A percentile compares a stretch with the other conserved stretches of the same genome.
phyloP scores from a whole-genome alignment of 2,797 vertebrate genomes.

The Sebastes hopkinsi region DNA sequence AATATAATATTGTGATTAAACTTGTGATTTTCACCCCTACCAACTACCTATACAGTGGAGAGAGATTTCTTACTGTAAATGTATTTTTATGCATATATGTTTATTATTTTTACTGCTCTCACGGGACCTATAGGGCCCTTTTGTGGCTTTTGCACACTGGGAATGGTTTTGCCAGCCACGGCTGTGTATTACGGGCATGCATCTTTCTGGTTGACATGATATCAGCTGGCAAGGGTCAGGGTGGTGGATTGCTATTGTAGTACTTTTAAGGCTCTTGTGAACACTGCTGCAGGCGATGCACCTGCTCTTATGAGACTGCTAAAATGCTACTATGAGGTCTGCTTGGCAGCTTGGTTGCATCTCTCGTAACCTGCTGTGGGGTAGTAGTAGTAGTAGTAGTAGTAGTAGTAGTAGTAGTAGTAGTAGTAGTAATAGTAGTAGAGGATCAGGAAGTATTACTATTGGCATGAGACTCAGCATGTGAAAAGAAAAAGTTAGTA shows the following conservation, averaged over 20 bases:
- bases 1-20: too few species aligned
- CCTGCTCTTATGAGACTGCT: slow-evolving; percentile 12
- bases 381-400: not conserved
- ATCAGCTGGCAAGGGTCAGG: slow-evolving; percentile 18
- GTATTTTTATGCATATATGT: not conserved
- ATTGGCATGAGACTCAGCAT: not conserved
- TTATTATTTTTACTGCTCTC: not conserved
- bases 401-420: not conserved
- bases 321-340: not conserved
- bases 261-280: not conserved
- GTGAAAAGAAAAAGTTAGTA: not conserved
- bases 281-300: slow-evolving; percentile 13
- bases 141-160: not conserved
- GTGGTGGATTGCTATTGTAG: not conserved
- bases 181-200: not conserved
- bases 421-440: not conserved
- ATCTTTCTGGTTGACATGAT: slow-evolving; percentile 2
- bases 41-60: not conserved
- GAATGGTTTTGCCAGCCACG: not conserved
- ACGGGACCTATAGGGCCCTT: too few species aligned
- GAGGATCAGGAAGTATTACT: not conserved
- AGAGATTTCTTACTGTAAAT: not conserved
- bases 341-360: not conserved
- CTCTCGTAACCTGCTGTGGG: not conserved
- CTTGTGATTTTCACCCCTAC: too few species aligned